A percentile compares a stretch with the other conserved stretches of the same genome.
Evolutionary conservation across 2,113 vertebrate species (phyloP).

Genomic region (Channa maculata): DNA sequence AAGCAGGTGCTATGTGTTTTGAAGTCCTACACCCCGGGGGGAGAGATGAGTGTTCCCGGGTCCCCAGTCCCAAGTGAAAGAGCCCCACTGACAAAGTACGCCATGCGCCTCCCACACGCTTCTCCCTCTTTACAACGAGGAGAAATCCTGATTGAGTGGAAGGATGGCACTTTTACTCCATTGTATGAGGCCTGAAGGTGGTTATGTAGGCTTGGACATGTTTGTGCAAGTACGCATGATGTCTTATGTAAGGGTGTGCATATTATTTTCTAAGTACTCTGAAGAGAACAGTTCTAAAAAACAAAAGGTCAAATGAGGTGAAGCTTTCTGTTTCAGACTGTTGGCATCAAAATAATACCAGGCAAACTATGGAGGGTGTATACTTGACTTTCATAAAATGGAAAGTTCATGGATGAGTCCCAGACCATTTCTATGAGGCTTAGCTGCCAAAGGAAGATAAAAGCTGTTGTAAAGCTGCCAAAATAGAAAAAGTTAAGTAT

Average conservation of each 20-base stretch:
- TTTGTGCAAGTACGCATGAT: background rate
- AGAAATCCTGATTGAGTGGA: conserved; percentile 90
- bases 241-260: background rate
- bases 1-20: conserved; percentile 86
- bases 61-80: conserved; percentile 76
- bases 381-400: background rate
- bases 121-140: conserved; percentile 82
- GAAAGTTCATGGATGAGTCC: conserved; percentile 6
- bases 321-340: background rate
- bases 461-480: conserved; percentile 16
- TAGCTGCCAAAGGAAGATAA: conserved; percentile 10
- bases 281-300: background rate
- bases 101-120: conserved; percentile 71
- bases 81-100: conserved; percentile 78
- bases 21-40: conserved; percentile 77
- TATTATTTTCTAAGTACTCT: background rate
- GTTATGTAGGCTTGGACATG: background rate
- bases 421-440: background rate
- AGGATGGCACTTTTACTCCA: conserved; percentile 87
- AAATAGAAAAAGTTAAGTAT: conserved; percentile 1
- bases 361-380: background rate
- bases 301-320: background rate
- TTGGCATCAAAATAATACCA: background rate
- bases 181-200: conserved; percentile 83
- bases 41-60: conserved; percentile 70